These are phyloP conservation scores for Dicrostonyx torquatus DNA, from an alignment of 2,797 vertebrate genomes.

Conservation along the genomic window DNA sequence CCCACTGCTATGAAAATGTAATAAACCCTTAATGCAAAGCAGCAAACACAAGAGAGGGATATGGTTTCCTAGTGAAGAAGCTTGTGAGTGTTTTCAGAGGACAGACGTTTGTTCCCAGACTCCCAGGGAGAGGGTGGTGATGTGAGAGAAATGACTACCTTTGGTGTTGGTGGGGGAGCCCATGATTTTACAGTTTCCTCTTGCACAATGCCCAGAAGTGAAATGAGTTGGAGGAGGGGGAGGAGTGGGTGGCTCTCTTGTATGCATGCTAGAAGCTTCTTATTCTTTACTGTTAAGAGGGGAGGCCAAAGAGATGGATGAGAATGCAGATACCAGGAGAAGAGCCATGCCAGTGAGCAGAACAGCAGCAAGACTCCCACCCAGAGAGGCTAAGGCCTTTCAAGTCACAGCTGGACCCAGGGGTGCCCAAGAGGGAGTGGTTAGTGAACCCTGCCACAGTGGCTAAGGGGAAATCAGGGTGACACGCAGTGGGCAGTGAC, in stretches of 20 bases:
- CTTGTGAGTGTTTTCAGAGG: neutral
- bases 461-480: neutral
- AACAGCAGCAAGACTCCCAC: neutral
- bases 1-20: neutral
- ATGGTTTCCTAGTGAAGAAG: neutral
- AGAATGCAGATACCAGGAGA: neutral
- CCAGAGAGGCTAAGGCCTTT: neutral
- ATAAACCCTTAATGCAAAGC: neutral
- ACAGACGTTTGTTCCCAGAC: neutral
- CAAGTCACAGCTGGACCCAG: neutral
- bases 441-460: neutral
- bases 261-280: neutral
- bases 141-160: neutral
- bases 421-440: neutral
- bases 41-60: neutral
- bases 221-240: neutral
- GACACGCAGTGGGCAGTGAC: neutral
- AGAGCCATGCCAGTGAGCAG: fast-evolving
- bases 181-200: neutral
- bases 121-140: neutral
- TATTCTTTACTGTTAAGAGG: neutral
- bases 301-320: neutral
- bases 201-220: neutral
- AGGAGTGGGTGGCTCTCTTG: neutral
- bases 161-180: neutral